phyloP scores from a whole-genome alignment of 2,888 invertebrate genomes.

The Brassicogethes aeneus region DNA sequence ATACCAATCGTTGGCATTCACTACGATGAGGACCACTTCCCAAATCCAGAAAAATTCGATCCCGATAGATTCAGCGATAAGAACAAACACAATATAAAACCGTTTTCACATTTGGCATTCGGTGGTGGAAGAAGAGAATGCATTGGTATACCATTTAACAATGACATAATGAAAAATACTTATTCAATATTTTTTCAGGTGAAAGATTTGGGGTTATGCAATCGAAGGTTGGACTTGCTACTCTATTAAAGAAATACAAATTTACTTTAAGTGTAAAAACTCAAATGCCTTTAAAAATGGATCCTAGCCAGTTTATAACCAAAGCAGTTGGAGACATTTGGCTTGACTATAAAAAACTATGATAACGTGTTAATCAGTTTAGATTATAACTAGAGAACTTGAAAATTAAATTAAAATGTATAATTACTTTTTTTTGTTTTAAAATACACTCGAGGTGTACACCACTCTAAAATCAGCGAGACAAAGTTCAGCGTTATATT shows the following conservation, averaged over 20 bases:
- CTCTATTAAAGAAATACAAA: constrained; percentile 22
- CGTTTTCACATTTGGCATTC: constrained; percentile 16
- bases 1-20: constrained; percentile 16
- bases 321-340: constrained; percentile 20
- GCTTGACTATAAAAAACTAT: constrained; percentile 32
- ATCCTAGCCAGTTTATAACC: constrained; percentile 13
- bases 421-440: too few relatives aligned
- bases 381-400: too few relatives aligned
- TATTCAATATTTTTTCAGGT: constrained; percentile 20
- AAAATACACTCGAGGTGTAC: too few relatives aligned
- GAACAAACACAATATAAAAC: constrained; percentile 11
- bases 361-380: too few relatives aligned
- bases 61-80: constrained; percentile 19
- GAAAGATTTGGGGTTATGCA: constrained; percentile 30
- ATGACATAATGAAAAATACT: too few relatives aligned
- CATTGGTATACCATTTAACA: constrained; percentile 12
- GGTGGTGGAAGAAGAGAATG: constrained; percentile 19
- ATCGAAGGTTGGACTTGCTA: constrained; percentile 26
- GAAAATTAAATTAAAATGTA: too few relatives aligned
- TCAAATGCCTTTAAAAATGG: constrained; percentile 19
- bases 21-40: constrained; percentile 15
- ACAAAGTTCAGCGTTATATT: too few relatives aligned
- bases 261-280: constrained; percentile 24
- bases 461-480: too few relatives aligned
- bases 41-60: constrained; percentile 16